These are phyloP conservation scores for Patella depressa DNA, from an alignment of 2,888 invertebrate species.

Conservation along the genomic window DNA sequence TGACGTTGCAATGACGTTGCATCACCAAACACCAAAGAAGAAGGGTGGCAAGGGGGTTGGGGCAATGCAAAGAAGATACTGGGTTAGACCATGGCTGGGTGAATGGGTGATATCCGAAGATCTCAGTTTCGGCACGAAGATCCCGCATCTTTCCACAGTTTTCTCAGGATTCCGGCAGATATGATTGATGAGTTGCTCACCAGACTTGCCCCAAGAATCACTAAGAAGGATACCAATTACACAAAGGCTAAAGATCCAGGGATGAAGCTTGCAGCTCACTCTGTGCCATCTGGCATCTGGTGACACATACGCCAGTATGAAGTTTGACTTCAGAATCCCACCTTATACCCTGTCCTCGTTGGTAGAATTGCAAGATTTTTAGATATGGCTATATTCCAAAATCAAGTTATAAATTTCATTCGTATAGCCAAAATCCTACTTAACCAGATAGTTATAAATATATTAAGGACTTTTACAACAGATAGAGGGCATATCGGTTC, in stretches of 20 bases:
- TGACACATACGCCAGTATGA: conserved; percentile 36
- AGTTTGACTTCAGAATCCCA: conserved; percentile 60
- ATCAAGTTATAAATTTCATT: too few species aligned
- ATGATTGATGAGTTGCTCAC: conserved; percentile 9
- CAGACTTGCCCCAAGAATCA: conserved; percentile 9
- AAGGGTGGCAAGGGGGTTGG: neutral
- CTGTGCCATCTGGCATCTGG: conserved; percentile 30
- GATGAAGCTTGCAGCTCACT: conserved; percentile 29
- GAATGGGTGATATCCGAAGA: conserved; percentile 18
- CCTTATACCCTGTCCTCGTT: conserved; percentile 51
- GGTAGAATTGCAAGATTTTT: conserved; percentile 9
- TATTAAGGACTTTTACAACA: too few species aligned
- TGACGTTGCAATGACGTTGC: neutral
- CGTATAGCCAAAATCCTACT: too few species aligned
- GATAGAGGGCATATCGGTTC: too few species aligned
- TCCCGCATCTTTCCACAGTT: neutral
- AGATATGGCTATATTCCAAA: too few species aligned
- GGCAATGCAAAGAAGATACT: conserved; percentile 14
- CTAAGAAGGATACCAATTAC: conserved; percentile 25
- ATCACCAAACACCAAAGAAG: neutral
- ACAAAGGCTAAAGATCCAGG: conserved; percentile 19
- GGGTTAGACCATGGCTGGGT: conserved; percentile 1
- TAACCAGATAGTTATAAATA: too few species aligned
- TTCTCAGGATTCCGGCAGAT: conserved; percentile 1
- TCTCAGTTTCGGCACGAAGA: conserved; percentile 21